Conservation (phyloP, 1,140 invertebrate species). For the Saccostrea cuccullata region DNA sequence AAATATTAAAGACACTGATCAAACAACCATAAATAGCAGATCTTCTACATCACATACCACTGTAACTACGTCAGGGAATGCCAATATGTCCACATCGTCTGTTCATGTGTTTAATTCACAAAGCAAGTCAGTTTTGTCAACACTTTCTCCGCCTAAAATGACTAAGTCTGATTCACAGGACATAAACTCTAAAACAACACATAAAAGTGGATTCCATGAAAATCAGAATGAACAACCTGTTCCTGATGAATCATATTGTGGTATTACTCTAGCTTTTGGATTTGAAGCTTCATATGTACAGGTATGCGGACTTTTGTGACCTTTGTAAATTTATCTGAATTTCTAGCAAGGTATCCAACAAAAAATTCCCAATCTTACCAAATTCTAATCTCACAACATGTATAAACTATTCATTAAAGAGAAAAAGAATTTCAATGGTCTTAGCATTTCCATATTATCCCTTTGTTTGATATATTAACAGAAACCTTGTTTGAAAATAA, state of each 20-base stretch:
- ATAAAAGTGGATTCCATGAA: neutral
- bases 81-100: neutral
- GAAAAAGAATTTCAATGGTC: too few relatives aligned
- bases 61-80: neutral
- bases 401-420: too few relatives aligned
- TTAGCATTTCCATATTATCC: too few relatives aligned
- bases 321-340: too few relatives aligned
- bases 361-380: too few relatives aligned
- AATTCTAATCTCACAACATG: too few relatives aligned
- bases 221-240: constrained; percentile 8
- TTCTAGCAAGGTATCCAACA: too few relatives aligned
- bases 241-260: neutral
- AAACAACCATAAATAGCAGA: too few relatives aligned
- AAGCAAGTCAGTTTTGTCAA: neutral
- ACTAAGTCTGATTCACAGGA: neutral
- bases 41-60: neutral
- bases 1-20: too few relatives aligned
- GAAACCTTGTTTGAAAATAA: too few relatives aligned
- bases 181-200: neutral
- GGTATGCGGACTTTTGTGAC: neutral
- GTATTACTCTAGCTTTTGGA: neutral
- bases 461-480: too few relatives aligned
- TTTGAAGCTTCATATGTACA: neutral
- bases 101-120: neutral
- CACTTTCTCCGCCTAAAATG: neutral